A percentile compares a stretch with the other conserved stretches of the same genome.
phyloP scores from a whole-genome alignment of 2,113 vertebrate species.

The Coreoperca whiteheadi region DNA sequence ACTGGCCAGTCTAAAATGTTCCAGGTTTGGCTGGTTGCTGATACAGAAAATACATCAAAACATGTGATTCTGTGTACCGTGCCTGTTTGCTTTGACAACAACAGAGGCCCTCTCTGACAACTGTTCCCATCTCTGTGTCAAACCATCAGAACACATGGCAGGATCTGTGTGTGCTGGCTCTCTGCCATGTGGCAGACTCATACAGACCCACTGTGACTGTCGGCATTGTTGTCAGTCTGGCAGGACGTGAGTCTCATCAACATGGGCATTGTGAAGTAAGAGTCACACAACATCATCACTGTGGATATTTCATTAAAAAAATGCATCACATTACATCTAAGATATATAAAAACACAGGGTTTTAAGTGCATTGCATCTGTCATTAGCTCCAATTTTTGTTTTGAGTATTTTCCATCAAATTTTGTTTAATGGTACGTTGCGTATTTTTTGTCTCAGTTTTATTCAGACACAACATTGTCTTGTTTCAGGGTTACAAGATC shows the following conservation, averaged over 20 bases:
- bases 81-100: conserved; percentile 40
- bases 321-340: not conserved
- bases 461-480: conserved; percentile 2
- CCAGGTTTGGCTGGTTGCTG: not conserved
- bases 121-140: conserved; percentile 54
- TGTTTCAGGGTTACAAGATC: conserved; percentile 9
- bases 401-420: not conserved
- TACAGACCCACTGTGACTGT: conserved; percentile 36
- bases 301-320: conserved; percentile 18
- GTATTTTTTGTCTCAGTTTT: not conserved
- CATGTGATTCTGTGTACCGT: conserved; percentile 34
- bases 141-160: conserved; percentile 31
- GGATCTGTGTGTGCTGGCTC: conserved; percentile 53
- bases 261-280: conserved; percentile 29
- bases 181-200: conserved; percentile 34
- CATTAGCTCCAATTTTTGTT: not conserved
- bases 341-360: not conserved
- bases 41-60: conserved; percentile 25
- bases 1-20: conserved; percentile 40
- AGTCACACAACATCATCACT: conserved; percentile 13
- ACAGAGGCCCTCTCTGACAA: conserved; percentile 47
- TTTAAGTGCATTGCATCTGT: not conserved
- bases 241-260: conserved; percentile 34
- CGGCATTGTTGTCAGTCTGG: conserved; percentile 48
- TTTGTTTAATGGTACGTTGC: conserved; percentile 9